A percentile compares a stretch with the other conserved stretches of the same genome.
Conservation (phyloP, 2,888 invertebrate genomes). For the Leptinotarsa juncta region DNA sequence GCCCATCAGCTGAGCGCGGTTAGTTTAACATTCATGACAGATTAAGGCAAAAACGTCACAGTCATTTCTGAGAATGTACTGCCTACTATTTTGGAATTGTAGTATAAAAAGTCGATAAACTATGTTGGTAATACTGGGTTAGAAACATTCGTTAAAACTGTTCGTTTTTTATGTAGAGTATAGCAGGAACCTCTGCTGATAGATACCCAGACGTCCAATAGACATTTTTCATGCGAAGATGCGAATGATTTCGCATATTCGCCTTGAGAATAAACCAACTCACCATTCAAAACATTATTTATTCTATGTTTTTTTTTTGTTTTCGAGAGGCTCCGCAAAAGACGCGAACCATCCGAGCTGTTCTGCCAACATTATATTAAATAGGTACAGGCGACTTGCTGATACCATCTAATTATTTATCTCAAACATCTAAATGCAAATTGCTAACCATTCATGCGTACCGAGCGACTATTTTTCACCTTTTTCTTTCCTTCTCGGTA, state of each 20-base stretch:
- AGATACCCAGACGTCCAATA: neutral
- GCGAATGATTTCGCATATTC: neutral
- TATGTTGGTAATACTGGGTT: neutral
- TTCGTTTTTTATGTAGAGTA: neutral
- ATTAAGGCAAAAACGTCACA: too few relatives aligned
- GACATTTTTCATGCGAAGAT: neutral
- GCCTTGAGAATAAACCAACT: conserved; percentile 1
- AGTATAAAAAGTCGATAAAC: too few relatives aligned
- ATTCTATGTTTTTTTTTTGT: conserved; percentile 16
- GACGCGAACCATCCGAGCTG: conserved; percentile 20
- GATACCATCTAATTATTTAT: conserved; percentile 41
- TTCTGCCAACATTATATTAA: conserved; percentile 35
- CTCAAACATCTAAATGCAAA: conserved; percentile 40
- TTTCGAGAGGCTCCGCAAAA: conserved; percentile 9
- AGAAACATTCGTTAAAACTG: too few relatives aligned
- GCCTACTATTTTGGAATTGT: too few relatives aligned
- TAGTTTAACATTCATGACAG: too few relatives aligned
- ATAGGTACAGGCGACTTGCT: conserved; percentile 36
- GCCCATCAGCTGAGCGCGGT: too few relatives aligned
- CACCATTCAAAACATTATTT: conserved; percentile 11
- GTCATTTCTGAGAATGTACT: too few relatives aligned
- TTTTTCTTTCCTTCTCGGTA: conserved; percentile 24
- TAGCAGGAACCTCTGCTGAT: too few relatives aligned
- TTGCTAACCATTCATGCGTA: conserved; percentile 34
- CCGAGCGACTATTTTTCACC: conserved; percentile 27